These are phyloP conservation scores for Mustela nigripes DNA, from an alignment of 2,113 vertebrate genomes.

Conservation along the genomic window DNA sequence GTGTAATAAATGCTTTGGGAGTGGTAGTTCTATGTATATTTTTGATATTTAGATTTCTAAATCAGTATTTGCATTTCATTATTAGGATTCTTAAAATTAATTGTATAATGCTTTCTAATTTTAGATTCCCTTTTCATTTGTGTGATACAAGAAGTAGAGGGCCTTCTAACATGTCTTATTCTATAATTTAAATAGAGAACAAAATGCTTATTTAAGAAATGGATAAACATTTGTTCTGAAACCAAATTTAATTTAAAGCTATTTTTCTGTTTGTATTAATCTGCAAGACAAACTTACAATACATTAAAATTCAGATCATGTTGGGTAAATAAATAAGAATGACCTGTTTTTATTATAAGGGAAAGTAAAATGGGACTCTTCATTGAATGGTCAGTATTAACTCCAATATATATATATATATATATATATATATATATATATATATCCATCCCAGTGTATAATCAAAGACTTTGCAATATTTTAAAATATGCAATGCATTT, in stretches of 20 bases:
- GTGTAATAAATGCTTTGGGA: not conserved
- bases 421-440: too few species aligned
- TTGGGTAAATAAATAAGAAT: not conserved
- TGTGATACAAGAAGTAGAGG: not conserved
- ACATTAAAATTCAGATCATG: not conserved
- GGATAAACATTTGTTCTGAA: not conserved
- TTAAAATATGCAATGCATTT: not conserved
- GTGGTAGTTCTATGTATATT: not conserved
- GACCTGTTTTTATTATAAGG: not conserved
- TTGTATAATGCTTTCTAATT: conserved; percentile 16
- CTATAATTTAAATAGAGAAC: conserved; percentile 9
- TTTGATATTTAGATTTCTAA: conserved; percentile 50
- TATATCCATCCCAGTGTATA: not conserved
- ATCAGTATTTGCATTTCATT: conserved; percentile 22
- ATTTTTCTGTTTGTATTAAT: not conserved
- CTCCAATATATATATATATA: not conserved
- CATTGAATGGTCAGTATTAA: not conserved
- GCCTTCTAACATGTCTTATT: conserved; percentile 5
- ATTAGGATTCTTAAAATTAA: conserved; percentile 25
- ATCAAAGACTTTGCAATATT: not conserved
- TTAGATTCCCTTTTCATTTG: conserved; percentile 1
- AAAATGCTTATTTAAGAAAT: conserved; percentile 10
- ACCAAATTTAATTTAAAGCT: conserved; percentile 2
- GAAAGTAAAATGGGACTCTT: not conserved
- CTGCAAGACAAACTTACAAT: not conserved